phyloP scores from a whole-genome alignment of 2,888 invertebrate genomes.

The Pristionchus entomophagus region DNA sequence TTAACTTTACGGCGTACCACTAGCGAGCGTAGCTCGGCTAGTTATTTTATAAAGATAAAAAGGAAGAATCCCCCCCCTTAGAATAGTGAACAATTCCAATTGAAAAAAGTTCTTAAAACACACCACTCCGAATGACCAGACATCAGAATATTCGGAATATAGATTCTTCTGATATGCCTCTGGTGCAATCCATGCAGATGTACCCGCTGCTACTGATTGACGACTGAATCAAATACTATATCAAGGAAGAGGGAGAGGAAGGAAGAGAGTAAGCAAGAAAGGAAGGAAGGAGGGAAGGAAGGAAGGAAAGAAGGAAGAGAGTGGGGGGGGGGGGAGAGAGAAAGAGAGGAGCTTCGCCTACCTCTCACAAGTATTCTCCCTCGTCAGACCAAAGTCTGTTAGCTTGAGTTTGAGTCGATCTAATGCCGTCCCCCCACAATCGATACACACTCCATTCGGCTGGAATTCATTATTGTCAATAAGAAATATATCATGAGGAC shows the following conservation, averaged over 20 bases:
- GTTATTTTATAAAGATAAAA: too few relatives aligned
- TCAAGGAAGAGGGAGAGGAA: not conserved
- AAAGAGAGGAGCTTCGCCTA: too few relatives aligned
- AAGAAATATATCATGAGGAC: too few relatives aligned
- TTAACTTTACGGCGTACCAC: too few relatives aligned
- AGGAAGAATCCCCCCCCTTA: too few relatives aligned
- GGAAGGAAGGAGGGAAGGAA: not conserved
- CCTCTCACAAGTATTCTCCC: conserved; percentile 10
- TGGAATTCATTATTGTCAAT: conserved; percentile 17
- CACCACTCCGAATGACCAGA: conserved; percentile 31
- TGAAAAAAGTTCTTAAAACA: too few relatives aligned
- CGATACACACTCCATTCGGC: conserved; percentile 34
- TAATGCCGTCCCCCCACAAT: conserved; percentile 45
- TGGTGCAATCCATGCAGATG: conserved; percentile 41
- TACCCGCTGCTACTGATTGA: conserved; percentile 31
- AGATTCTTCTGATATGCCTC: conserved; percentile 36
- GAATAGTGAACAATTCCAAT: too few relatives aligned
- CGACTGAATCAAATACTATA: not conserved
- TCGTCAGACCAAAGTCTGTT: conserved; percentile 45
- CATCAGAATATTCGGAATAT: conserved; percentile 40
- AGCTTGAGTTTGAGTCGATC: conserved; percentile 46
- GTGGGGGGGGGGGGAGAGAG: too few relatives aligned
- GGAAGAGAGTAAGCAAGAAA: not conserved
- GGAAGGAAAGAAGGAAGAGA: not conserved
- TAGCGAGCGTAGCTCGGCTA: too few relatives aligned